phyloP scores from a whole-genome alignment of 2,113 vertebrate genomes.

The Lontra canadensis region DNA sequence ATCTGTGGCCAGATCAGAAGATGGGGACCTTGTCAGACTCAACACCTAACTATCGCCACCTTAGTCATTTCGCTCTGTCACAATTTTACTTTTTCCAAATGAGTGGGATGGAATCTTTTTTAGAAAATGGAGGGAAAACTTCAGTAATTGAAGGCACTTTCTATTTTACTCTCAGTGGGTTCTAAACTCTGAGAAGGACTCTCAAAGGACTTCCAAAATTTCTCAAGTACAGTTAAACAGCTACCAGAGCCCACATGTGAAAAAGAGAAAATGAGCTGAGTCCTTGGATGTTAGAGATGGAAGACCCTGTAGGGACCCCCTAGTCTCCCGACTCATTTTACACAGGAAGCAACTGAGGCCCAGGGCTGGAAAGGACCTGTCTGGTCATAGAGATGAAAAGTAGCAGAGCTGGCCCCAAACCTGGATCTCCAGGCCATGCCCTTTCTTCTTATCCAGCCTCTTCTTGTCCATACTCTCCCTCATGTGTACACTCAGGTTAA shows the following conservation, averaged over 20 bases:
- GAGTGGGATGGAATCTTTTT: constrained; percentile 11
- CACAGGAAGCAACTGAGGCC: background rate
- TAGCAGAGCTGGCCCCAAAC: background rate
- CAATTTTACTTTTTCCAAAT: constrained; percentile 37
- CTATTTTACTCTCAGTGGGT: constrained; percentile 25
- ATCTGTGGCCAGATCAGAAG: background rate
- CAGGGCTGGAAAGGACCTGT: no score
- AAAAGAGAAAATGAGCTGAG: constrained; percentile 15
- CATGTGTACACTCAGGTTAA: background rate
- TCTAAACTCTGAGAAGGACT: constrained; percentile 14
- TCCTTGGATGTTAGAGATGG: background rate
- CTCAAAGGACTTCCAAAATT: constrained; percentile 32
- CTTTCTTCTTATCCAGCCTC: background rate
- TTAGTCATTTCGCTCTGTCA: background rate
- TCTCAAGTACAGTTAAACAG: constrained; percentile 8
- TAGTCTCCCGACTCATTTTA: background rate
- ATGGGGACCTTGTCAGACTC: background rate
- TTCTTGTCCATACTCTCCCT: background rate
- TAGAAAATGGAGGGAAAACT: constrained; percentile 42
- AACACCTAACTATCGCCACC: background rate
- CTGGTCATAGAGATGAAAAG: background rate
- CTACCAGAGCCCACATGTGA: background rate
- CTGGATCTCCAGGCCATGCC: background rate
- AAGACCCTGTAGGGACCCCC: background rate
- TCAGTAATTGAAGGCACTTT: constrained; percentile 55